These are phyloP conservation scores for Drosophila arizonae DNA, from an alignment of 1,140 invertebrate species.

Conservation along the genomic window DNA sequence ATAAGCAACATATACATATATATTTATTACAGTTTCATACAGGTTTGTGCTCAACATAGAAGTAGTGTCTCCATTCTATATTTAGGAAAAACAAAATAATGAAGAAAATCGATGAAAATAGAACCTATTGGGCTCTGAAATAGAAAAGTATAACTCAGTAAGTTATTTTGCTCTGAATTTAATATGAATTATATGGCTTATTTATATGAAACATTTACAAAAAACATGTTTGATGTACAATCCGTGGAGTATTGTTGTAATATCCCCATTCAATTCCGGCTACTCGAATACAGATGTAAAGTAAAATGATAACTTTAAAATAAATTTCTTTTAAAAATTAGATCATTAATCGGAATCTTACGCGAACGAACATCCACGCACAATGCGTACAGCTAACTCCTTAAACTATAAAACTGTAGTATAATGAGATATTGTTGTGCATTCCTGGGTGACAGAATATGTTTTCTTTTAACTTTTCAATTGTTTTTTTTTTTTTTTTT, in stretches of 20 bases:
- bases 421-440: constrained; percentile 42
- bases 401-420: constrained; percentile 34
- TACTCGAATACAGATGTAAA: constrained; percentile 31
- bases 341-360: constrained; percentile 34
- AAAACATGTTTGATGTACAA: constrained; percentile 45
- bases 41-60: constrained; percentile 46
- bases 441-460: constrained; percentile 30
- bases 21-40: constrained; percentile 48
- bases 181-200: constrained; percentile 48
- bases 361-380: constrained; percentile 25
- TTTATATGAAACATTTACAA: constrained; percentile 48
- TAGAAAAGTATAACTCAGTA: constrained; percentile 19
- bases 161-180: constrained; percentile 43
- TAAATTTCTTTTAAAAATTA: constrained; percentile 15
- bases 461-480: constrained; percentile 5
- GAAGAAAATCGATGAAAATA: not conserved
- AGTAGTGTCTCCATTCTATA: constrained; percentile 19
- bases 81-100: not conserved
- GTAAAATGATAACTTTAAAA: constrained; percentile 33
- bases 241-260: constrained; percentile 31
- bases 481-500: constrained; percentile 9
- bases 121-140: constrained; percentile 16
- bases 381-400: constrained; percentile 24
- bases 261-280: constrained; percentile 39
- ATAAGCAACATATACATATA: constrained; percentile 38